These are phyloP conservation scores for Acanthococcus lagerstroemiae DNA, from an alignment of 2,888 invertebrate genomes.

Conservation along the genomic window DNA sequence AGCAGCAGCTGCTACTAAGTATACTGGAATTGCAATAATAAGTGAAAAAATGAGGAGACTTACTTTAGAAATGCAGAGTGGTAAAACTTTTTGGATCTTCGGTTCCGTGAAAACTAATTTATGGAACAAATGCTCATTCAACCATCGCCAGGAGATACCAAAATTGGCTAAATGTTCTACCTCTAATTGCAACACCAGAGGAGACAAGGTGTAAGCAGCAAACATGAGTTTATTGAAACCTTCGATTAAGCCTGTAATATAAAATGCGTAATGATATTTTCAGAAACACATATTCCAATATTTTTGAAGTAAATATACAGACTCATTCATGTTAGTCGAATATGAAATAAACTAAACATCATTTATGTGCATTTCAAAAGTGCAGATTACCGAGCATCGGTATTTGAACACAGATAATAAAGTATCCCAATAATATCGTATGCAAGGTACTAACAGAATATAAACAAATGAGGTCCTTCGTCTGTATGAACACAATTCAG, in stretches of 20 bases:
- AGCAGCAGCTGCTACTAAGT: too few species aligned
- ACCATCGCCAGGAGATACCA: conserved; percentile 55
- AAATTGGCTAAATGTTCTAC: conserved; percentile 51
- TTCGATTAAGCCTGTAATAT: conserved; percentile 47
- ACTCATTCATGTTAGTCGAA: too few species aligned
- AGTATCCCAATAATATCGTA: too few species aligned
- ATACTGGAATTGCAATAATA: too few species aligned
- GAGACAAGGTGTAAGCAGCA: conserved; percentile 50
- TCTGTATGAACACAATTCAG: conserved; percentile 40
- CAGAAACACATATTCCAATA: not conserved
- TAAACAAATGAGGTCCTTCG: conserved; percentile 20
- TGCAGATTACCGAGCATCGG: too few species aligned
- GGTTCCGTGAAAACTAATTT: conserved; percentile 45
- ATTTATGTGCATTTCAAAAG: not conserved
- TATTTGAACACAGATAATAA: too few species aligned
- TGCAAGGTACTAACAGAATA: conserved; percentile 18
- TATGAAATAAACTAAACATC: not conserved
- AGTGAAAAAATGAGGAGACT: not conserved
- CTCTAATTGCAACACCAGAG: conserved; percentile 52
- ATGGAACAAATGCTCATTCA: conserved; percentile 58
- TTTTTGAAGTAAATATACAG: too few species aligned
- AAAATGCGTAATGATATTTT: not conserved
- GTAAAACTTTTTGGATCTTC: conserved; percentile 26
- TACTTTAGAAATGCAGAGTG: conserved; percentile 24
- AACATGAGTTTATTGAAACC: conserved; percentile 53